Conservation (phyloP, 2,797 vertebrate species). For the Peromyscus attwateri region DNA sequence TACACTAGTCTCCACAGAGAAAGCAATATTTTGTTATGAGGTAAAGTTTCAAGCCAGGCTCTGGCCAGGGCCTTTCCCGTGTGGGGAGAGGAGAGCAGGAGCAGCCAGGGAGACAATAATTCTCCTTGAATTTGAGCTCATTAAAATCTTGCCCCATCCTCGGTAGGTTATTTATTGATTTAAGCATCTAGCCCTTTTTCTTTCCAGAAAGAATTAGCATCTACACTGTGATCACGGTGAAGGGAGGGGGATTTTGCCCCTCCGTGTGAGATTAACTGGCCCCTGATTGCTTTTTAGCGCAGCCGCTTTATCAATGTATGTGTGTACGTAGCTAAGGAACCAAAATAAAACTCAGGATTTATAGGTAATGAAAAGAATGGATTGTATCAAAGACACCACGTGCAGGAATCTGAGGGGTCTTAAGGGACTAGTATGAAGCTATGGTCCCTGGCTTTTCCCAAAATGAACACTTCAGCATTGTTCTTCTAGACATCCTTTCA, state of each 20-base stretch:
- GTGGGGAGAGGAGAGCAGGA: constrained; percentile 81
- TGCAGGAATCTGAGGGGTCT: constrained; percentile 36
- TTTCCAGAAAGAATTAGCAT: constrained; percentile 73
- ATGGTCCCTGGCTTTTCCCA: constrained; percentile 46
- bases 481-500: neutral
- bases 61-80: constrained; percentile 80
- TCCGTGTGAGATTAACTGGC: neutral
- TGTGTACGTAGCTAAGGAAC: neutral
- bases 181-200: constrained; percentile 44
- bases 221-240: neutral
- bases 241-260: constrained; percentile 51
- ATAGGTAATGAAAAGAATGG: constrained; percentile 71
- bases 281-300: neutral
- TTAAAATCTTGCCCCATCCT: constrained; percentile 64
- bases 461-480: constrained; percentile 59
- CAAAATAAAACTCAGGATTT: constrained; percentile 28
- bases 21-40: constrained; percentile 85
- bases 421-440: constrained; percentile 20
- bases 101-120: constrained; percentile 65
- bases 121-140: constrained; percentile 71
- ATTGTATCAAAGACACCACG: constrained; percentile 15
- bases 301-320: neutral
- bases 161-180: constrained; percentile 60
- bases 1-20: constrained; percentile 80
- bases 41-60: constrained; percentile 86